Conservation (phyloP, 2,888 invertebrate genomes). For the Bombylius discolor region DNA sequence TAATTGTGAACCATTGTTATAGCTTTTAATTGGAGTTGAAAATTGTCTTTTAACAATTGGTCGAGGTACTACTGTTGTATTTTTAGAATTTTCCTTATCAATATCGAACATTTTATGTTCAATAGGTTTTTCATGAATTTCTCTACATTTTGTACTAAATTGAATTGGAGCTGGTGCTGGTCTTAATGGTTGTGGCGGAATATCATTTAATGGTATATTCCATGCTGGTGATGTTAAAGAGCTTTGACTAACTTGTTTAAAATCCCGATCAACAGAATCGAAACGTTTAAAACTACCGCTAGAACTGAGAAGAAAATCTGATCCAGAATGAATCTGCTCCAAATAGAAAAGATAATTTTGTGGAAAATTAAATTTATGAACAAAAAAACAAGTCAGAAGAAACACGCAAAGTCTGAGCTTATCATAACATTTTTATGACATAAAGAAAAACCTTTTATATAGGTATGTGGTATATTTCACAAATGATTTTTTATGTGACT, state of each 20-base stretch:
- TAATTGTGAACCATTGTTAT: background rate
- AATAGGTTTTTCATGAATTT: slow-evolving; percentile 5
- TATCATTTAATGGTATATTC: slow-evolving; percentile 34
- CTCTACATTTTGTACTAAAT: slow-evolving; percentile 11
- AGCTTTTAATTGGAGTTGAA: slow-evolving; percentile 10
- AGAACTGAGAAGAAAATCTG: slow-evolving; percentile 47
- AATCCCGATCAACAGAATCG: slow-evolving; percentile 48
- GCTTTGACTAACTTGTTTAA: slow-evolving; percentile 38
- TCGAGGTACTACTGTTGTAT: slow-evolving; percentile 27
- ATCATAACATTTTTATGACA: too few relatives aligned
- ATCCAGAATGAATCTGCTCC: slow-evolving; percentile 47
- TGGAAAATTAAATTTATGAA: too few relatives aligned
- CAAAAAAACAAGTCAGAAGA: too few relatives aligned
- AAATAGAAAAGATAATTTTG: slow-evolving; percentile 1
- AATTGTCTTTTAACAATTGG: slow-evolving; percentile 29
- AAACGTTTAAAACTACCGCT: slow-evolving; percentile 53
- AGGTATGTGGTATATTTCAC: too few relatives aligned
- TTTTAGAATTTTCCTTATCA: too few relatives aligned
- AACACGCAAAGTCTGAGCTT: too few relatives aligned
- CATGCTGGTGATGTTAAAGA: slow-evolving; percentile 31
- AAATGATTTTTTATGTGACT: too few relatives aligned
- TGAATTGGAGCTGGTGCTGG: slow-evolving; percentile 42
- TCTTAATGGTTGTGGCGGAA: slow-evolving; percentile 53
- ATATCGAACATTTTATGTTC: slow-evolving; percentile 19
- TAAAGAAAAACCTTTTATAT: too few relatives aligned